Evolutionary conservation across 1,140 invertebrate species (phyloP), one percentile per base, ranked within the genome.

Genomic region (Battus philenor): DNA sequence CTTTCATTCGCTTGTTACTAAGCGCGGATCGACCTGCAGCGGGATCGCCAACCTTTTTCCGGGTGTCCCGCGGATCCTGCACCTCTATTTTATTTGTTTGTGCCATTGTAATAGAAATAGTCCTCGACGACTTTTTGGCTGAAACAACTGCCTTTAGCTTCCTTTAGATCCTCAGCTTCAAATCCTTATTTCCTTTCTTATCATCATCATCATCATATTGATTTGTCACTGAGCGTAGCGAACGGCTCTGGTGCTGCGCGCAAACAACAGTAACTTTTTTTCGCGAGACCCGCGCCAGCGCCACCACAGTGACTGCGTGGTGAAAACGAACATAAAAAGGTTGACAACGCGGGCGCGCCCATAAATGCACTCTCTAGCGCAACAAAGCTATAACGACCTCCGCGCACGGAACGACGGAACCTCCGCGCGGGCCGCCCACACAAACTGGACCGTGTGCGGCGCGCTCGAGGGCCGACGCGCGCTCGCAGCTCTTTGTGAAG

Each of bases 321-420:
- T n/a, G n/a, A 27, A 27, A 65, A 66, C 54, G 54, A 59, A 61
- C 58, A 55, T 52, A 76, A 76, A 81, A 83, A 83, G 66, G 77
- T 81, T 81, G 66, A 51, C 69, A 68, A 76, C 64, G 48, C 55
- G 53, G 54, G 74, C 53, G 32, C 60, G 62, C 61, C 79, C 76
- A 80, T 83, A 81, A 79, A 83, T 83, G 79, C 79, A 83, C 74
- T 77, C 64, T 66, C 71, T 66, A 74, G 68, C 72, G 77, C 74
- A 78, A 74, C 77, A 66, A 63, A 56, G 67, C 70, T 75, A 74
- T 67, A 64, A 63, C 62, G 36, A 29, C n/a, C 9, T 18, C 9
- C 46, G 46, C 22, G 27, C 30, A n/a, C 31, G 36, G 15, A 50
- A 38, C 12, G 61, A n/a, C 43, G n/a, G 50, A 77, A 66, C 32